These are phyloP conservation scores for Graptemys geographica DNA, from an alignment of 2,797 vertebrate genomes.

Conservation along the genomic window DNA sequence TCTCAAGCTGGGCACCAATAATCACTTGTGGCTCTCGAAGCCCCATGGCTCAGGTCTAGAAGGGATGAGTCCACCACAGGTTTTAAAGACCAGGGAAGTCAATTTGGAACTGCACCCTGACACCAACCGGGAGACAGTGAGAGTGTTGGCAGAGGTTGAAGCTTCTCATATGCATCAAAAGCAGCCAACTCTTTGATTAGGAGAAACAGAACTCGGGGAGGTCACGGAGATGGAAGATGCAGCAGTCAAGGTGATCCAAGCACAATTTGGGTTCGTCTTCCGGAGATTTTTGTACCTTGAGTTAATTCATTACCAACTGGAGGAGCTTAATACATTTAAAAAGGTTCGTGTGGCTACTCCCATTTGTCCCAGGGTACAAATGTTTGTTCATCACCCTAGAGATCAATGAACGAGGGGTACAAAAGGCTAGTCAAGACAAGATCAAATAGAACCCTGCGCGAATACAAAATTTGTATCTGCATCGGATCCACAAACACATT, in stretches of 20 bases:
- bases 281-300: background rate
- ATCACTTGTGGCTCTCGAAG: background rate
- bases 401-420: background rate
- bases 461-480: no score
- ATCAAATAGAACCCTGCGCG: background rate
- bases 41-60: background rate
- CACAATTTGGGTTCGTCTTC: background rate
- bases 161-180: background rate
- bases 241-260: background rate
- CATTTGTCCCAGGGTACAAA: background rate
- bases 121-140: background rate
- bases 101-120: background rate
- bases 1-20: background rate
- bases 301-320: background rate
- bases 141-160: no score
- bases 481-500: no score
- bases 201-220: background rate
- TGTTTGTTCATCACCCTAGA: background rate
- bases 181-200: background rate
- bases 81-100: background rate
- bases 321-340: background rate
- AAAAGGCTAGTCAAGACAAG: background rate
- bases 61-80: background rate
- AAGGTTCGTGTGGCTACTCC: background rate
- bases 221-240: background rate